Percentiles rank a stretch among this genome's conserved stretches.
Evolutionary conservation across 2,888 invertebrate species (phyloP).

Genomic region (Luperina testacea): DNA sequence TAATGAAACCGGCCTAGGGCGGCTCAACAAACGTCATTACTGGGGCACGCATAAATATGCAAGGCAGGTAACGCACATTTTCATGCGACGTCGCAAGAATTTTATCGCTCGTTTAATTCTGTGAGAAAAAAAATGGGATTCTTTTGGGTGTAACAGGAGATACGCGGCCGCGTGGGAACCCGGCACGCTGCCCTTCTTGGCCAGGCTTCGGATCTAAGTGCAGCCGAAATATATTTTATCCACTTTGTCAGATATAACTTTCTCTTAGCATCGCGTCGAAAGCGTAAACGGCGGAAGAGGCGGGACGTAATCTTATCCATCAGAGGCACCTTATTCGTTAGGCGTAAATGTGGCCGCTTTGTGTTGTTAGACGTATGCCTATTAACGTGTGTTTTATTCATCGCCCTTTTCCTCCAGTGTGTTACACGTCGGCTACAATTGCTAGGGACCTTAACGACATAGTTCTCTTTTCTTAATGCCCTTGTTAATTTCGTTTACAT

Average conservation of each 20-base stretch:
- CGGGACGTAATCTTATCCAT: constrained; percentile 85
- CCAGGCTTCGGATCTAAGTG: constrained; percentile 84
- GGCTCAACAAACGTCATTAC: constrained; percentile 89
- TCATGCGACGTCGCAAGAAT: constrained; percentile 90
- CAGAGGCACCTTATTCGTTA: constrained; percentile 83
- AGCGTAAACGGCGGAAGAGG: constrained; percentile 79
- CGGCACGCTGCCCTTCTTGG: constrained; percentile 78
- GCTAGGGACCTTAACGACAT: constrained; percentile 80
- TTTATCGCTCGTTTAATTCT: constrained; percentile 90
- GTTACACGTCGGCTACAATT: constrained; percentile 79
- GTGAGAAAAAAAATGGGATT: constrained; percentile 87
- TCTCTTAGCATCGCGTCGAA: constrained; percentile 82
- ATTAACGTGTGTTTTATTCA: constrained; percentile 87
- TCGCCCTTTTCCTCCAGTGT: constrained; percentile 80
- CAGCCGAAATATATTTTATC: constrained; percentile 86
- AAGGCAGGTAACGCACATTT: constrained; percentile 90
- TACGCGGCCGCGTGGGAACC: constrained; percentile 87
- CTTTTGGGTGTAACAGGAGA: constrained; percentile 87
- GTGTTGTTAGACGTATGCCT: constrained; percentile 79
- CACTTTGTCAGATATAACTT: constrained; percentile 87
- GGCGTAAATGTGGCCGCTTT: constrained; percentile 84
- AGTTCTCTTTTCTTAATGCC: constrained; percentile 81
- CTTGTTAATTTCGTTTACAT: constrained; percentile 81
- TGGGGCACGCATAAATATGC: constrained; percentile 89
- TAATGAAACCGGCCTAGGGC: constrained; percentile 84